phyloP scores from a whole-genome alignment of 2,113 vertebrate species.

The Chrysemys picta region DNA sequence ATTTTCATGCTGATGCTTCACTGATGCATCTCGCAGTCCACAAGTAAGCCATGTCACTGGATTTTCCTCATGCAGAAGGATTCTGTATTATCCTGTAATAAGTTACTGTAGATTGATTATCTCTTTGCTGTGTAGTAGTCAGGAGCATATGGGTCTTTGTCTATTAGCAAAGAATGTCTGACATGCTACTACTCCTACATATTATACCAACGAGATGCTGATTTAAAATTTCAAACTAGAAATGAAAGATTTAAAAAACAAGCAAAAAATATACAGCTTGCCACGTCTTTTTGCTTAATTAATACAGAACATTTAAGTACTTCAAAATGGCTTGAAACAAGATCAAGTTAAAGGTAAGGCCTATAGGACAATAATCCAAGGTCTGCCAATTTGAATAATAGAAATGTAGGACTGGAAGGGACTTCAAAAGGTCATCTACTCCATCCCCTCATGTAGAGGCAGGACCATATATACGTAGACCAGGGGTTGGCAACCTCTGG shows the following conservation, averaged over 20 bases:
- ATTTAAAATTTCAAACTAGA: slow-evolving; percentile 8
- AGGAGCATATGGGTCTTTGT: slow-evolving; percentile 2
- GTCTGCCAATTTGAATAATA: neutral
- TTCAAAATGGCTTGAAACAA: neutral
- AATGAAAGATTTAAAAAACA: neutral
- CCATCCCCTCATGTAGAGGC: too few relatives aligned
- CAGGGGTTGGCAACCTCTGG: too few relatives aligned
- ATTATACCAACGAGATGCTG: neutral
- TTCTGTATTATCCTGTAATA: neutral
- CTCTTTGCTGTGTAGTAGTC: neutral
- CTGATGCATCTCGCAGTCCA: neutral
- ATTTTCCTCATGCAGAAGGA: neutral
- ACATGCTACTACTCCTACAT: neutral
- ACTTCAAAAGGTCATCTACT: too few relatives aligned
- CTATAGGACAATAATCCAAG: neutral
- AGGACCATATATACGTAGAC: too few relatives aligned
- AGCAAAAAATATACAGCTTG: neutral
- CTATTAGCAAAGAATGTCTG: slow-evolving; percentile 11
- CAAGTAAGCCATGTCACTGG: neutral
- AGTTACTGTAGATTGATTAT: neutral
- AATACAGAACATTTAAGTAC: neutral
- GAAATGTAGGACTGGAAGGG: too few relatives aligned
- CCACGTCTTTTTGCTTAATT: neutral
- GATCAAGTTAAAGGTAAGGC: slow-evolving; percentile 1
- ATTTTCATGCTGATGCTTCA: neutral